Conservation (phyloP, 2,797 vertebrate genomes). For the Poliocrania exsul region DNA sequence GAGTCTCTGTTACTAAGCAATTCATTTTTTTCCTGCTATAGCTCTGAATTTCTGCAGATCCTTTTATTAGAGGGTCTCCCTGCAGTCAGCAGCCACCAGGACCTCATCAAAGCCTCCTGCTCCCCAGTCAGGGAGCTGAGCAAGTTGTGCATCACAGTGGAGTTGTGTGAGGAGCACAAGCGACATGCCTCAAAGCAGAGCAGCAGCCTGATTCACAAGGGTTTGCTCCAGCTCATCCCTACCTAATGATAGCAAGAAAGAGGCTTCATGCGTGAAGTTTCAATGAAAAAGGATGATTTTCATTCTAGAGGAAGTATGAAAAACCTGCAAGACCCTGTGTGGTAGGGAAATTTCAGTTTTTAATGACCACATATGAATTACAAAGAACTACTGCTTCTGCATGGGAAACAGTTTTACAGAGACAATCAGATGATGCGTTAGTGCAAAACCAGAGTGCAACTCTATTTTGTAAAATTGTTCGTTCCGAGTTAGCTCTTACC, state of each 20-base stretch:
- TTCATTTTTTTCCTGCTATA: background rate
- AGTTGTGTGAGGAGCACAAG: background rate
- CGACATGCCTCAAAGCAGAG: rapidly evolving
- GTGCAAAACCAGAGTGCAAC: background rate
- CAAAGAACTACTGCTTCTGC: background rate
- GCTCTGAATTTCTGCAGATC: background rate
- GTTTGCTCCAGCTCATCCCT: background rate
- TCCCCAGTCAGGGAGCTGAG: background rate
- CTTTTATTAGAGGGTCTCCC: background rate
- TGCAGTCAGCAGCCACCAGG: background rate
- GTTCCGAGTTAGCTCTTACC: background rate
- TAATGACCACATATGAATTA: background rate
- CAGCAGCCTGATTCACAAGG: background rate
- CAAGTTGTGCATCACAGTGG: background rate
- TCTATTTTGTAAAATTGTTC: background rate
- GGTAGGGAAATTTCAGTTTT: background rate
- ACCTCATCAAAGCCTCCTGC: background rate
- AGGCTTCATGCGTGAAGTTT: background rate
- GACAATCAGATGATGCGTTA: conserved; percentile 35
- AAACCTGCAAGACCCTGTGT: background rate
- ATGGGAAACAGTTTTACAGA: background rate
- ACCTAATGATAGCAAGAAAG: background rate
- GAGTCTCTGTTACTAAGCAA: background rate
- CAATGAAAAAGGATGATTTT: background rate
- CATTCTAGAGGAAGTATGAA: background rate